Evolutionary conservation across 2,888 invertebrate species (phyloP).

Genomic region (Atethmia centrago): DNA sequence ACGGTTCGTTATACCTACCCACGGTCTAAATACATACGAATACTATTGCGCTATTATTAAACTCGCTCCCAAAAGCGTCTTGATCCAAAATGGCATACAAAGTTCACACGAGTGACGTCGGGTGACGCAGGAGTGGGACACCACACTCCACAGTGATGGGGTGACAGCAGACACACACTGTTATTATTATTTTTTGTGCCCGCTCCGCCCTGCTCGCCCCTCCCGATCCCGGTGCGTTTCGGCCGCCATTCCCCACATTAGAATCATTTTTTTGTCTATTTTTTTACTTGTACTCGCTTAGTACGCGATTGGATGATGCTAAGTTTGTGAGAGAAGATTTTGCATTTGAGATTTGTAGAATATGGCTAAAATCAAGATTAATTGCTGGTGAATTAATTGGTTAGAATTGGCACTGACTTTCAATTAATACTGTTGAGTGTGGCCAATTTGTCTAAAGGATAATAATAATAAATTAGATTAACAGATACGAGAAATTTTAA

Average conservation of each 20-base stretch:
- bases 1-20: constrained; percentile 33
- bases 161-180: constrained; percentile 87
- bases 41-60: constrained; percentile 66
- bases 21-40: constrained; percentile 51
- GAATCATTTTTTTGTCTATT: constrained; percentile 81
- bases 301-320: constrained; percentile 50
- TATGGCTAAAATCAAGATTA: constrained; percentile 32
- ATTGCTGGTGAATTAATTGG: constrained; percentile 20
- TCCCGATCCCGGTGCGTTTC: constrained; percentile 71
- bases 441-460: constrained; percentile 23
- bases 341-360: constrained; percentile 30
- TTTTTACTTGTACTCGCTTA: constrained; percentile 75
- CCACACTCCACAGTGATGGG: constrained; percentile 84
- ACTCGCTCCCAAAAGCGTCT: constrained; percentile 67
- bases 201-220: constrained; percentile 80
- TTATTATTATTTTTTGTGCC: constrained; percentile 90
- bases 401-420: constrained; percentile 40
- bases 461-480: constrained; percentile 26
- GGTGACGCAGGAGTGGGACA: constrained; percentile 82
- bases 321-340: constrained; percentile 19
- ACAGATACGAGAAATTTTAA: constrained; percentile 21
- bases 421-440: constrained; percentile 14
- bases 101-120: constrained; percentile 81
- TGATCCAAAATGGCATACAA: constrained; percentile 81
- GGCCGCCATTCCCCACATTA: constrained; percentile 86